Evolutionary conservation across 1,140 invertebrate genomes (phyloP).

Genomic region (Streblospio benedicti): DNA sequence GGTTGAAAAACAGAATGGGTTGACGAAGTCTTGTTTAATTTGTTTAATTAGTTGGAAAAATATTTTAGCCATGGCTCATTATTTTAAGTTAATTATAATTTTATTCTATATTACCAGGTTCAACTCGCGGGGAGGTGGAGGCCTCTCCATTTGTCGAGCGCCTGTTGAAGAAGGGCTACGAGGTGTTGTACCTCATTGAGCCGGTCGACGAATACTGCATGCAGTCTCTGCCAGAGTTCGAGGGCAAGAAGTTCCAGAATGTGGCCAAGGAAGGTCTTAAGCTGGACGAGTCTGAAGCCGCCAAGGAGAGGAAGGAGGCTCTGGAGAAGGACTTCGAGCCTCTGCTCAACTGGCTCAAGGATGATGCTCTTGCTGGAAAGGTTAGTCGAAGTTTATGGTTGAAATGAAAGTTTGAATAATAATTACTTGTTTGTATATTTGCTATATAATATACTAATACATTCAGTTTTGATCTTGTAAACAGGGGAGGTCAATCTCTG

Average conservation of each 20-base stretch:
- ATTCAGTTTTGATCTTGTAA: no score
- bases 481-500: no score
- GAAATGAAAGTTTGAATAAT: background rate
- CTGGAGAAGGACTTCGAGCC: slow-evolving; percentile 79
- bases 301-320: slow-evolving; percentile 73
- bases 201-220: slow-evolving; percentile 98
- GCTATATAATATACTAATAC: no score
- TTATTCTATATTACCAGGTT: background rate
- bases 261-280: slow-evolving; percentile 96
- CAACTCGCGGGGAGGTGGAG: slow-evolving; percentile 54
- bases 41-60: no score
- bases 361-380: slow-evolving; percentile 74
- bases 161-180: slow-evolving; percentile 85
- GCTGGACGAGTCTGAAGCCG: slow-evolving; percentile 66
- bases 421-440: no score
- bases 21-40: no score
- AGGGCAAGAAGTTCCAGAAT: slow-evolving; percentile 99
- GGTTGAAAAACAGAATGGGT: no score
- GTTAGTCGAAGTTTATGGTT: slow-evolving; percentile 42
- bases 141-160: slow-evolving; percentile 93
- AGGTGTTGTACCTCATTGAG: slow-evolving; percentile 85
- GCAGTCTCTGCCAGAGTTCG: slow-evolving; percentile 94
- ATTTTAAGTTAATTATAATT: background rate
- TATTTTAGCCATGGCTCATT: no score
- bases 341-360: slow-evolving; percentile 80